A percentile compares a stretch with the other conserved stretches of the same genome.
These are phyloP conservation scores for Leptura quadrifasciata DNA, from an alignment of 2,888 invertebrate species.

Conservation along the genomic window DNA sequence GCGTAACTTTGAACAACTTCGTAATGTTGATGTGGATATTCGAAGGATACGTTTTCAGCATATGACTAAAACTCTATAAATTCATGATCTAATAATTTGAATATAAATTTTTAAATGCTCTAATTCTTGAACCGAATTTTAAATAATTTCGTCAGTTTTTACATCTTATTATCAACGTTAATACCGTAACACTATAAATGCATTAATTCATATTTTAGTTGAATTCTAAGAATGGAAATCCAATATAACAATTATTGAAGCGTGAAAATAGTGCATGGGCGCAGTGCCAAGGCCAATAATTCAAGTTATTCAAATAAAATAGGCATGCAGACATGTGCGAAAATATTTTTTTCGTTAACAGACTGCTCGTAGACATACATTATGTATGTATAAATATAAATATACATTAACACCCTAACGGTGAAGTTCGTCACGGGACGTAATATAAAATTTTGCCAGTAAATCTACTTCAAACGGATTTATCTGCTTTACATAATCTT, in stretches of 20 bases:
- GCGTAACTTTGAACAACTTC: too few species aligned
- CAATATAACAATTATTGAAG: background rate
- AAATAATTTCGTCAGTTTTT: too few species aligned
- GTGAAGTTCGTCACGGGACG: slow-evolving; percentile 2
- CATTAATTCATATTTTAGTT: background rate
- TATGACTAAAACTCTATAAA: too few species aligned
- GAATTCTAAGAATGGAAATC: slow-evolving; percentile 13
- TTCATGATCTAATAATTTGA: too few species aligned
- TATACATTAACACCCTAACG: slow-evolving; percentile 14
- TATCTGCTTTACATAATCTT: slow-evolving; percentile 28
- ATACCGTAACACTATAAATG: background rate
- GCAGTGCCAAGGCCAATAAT: background rate
- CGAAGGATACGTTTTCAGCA: too few species aligned
- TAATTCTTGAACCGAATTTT: too few species aligned
- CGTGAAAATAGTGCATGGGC: slow-evolving; percentile 3
- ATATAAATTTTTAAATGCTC: too few species aligned
- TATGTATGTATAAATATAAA: slow-evolving; percentile 10
- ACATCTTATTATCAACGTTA: too few species aligned
- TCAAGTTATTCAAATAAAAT: slow-evolving; percentile 16
- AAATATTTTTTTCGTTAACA: slow-evolving; percentile 1
- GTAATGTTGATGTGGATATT: too few species aligned
- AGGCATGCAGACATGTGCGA: background rate
- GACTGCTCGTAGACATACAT: slow-evolving; percentile 7
- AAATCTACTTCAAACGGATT: slow-evolving; percentile 11
- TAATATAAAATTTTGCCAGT: slow-evolving; percentile 23